Evolutionary conservation across 2,797 vertebrate genomes (phyloP), one percentile per base, ranked within the genome.

Genomic region (Vespertilio murinus): DNA sequence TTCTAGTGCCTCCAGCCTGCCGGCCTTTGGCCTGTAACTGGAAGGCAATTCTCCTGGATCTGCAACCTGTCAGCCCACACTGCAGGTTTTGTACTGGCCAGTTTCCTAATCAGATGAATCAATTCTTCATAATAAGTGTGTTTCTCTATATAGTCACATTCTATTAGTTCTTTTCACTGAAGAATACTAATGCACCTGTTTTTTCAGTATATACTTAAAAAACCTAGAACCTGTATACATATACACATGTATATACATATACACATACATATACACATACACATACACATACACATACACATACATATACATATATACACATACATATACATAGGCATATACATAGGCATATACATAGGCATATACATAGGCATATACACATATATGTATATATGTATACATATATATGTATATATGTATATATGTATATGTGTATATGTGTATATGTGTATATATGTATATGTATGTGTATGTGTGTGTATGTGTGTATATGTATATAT

Each of bases 61-160:
- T 78, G 22, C 4, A n/a, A 22, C 17, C 38, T 89, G 10, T 12
- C 8, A 45, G 4, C 2, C 33, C 30, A 42, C 9, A 20, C 20
- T 70, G 38, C 18, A 80, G 23, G 40, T 67, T 83, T 84, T 85
- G n/a, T 14, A n/a, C 49, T 73, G 28, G 42, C 2, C 28, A 78
- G 2, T 33, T 25, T 87, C 45, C 25, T 54, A 83, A 22, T 47
- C 28, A 38, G 33, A 45, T n/a, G 22, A 87, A 5, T 45, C 17
- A 47, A 73, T n/a, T 75, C 22, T 42, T 93, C 52, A 59, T 28
- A 77, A 83, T 42, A 75, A 86, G 59, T 87, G 28, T 69, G 3
- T 83, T 83, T 73, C 23, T 38, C 7, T 7, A 22, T 38, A 33
- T 25, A 35, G 6, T 71, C 1, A 67, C 3, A 38, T 20, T 5